Percentiles rank a stretch among this genome's conserved stretches.
Evolutionary conservation across 1,140 invertebrate species (phyloP).

Genomic region (Charaxes varanes): DNA sequence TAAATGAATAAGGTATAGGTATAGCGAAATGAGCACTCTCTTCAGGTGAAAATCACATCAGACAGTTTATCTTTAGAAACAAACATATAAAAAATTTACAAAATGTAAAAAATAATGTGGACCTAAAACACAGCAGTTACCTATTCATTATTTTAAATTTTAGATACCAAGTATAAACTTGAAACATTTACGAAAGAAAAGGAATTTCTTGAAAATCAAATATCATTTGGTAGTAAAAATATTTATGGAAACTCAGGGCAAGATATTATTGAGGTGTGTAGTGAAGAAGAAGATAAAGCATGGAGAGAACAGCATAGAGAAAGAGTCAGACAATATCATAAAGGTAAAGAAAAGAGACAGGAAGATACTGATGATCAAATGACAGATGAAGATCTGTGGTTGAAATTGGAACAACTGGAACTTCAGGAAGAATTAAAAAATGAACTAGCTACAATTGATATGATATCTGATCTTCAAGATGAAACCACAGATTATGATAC

Average conservation of each 20-base stretch:
- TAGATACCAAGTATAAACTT: slow-evolving; percentile 74
- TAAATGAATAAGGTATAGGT: no score
- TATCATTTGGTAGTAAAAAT: slow-evolving; percentile 60
- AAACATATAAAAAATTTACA: no score
- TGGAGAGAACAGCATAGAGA: slow-evolving; percentile 70
- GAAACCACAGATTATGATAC: slow-evolving; percentile 21
- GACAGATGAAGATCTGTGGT: slow-evolving; percentile 58
- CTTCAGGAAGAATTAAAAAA: slow-evolving; percentile 69
- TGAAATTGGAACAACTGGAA: slow-evolving; percentile 65
- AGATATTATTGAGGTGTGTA: slow-evolving; percentile 77
- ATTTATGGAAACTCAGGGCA: slow-evolving; percentile 48
- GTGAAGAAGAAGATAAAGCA: slow-evolving; percentile 74
- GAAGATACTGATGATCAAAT: slow-evolving; percentile 24
- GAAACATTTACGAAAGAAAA: slow-evolving; percentile 70
- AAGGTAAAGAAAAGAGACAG: slow-evolving; percentile 33
- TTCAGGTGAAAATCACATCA: no score
- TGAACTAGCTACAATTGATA: slow-evolving; percentile 32
- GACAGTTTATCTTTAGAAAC: no score
- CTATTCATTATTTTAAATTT: slow-evolving; percentile 25
- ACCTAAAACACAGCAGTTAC: no score
- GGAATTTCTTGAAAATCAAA: slow-evolving; percentile 68
- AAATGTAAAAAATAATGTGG: no score
- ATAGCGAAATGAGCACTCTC: no score
- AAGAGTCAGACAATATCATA: slow-evolving; percentile 49
- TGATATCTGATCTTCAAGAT: slow-evolving; percentile 15